phyloP scores from a whole-genome alignment of 2,888 invertebrate species.

The Cantharis lateralis region DNA sequence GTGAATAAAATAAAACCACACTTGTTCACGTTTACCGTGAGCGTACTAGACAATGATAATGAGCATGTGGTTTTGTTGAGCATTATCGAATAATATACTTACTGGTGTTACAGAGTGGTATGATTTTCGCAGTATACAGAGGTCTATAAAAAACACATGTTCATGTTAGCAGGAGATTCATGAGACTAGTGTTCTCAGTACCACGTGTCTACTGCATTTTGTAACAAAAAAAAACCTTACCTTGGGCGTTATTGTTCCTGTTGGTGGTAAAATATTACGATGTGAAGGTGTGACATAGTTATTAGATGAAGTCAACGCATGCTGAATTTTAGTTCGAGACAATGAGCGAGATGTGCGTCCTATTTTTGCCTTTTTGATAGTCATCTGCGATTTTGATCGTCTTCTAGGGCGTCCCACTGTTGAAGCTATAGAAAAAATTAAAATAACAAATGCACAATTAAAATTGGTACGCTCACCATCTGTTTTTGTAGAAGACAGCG shows the following conservation, averaged over 20 bases:
- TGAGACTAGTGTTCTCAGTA: too few species aligned
- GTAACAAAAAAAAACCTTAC: constrained; percentile 33
- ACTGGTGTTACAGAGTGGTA: too few species aligned
- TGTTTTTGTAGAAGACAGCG: not conserved
- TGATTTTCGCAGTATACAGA: too few species aligned
- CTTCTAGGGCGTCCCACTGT: not conserved
- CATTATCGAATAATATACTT: too few species aligned
- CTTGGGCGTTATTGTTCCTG: constrained; percentile 48
- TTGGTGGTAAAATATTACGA: constrained; percentile 29
- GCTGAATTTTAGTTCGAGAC: constrained; percentile 32
- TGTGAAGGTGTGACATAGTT: constrained; percentile 36
- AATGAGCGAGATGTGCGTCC: constrained; percentile 37
- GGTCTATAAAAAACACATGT: too few species aligned
- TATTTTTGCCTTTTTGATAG: not conserved
- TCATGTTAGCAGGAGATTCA: too few species aligned
- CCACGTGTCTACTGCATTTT: too few species aligned
- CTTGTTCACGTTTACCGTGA: too few species aligned
- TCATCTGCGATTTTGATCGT: not conserved
- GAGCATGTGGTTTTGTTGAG: too few species aligned
- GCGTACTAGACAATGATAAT: too few species aligned
- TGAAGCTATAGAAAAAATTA: not conserved
- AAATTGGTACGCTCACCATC: constrained; percentile 29
- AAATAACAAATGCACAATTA: not conserved
- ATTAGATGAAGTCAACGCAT: not conserved
- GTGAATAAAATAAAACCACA: too few species aligned